These are phyloP conservation scores for Ephydatia muelleri DNA, from an alignment of 37 sponge, comb jelly and placozoan genomes.

Conservation along the genomic window DNA sequence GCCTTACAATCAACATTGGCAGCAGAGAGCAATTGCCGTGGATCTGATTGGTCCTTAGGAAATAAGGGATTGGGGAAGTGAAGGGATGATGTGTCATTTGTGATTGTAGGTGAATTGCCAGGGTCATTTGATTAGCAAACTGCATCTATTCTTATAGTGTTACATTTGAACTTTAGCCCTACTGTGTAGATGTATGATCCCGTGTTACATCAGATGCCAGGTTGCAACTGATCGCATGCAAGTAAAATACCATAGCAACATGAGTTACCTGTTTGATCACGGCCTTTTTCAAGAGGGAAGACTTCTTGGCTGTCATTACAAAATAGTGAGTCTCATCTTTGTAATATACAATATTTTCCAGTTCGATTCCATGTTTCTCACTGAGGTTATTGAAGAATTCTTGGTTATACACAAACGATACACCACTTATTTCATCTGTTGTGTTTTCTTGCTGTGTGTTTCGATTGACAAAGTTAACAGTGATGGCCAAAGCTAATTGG, in stretches of 20 bases:
- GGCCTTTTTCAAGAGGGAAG: constrained; percentile 69
- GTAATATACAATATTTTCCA: constrained; percentile 98
- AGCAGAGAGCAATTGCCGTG: constrained; percentile 52
- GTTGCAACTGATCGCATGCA: too few species aligned
- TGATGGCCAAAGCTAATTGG: constrained; percentile 92
- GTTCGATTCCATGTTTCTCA: constrained; percentile 68
- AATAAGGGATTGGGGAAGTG: not conserved
- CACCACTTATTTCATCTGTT: constrained; percentile 89
- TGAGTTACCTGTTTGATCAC: constrained; percentile 81
- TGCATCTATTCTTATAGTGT: too few species aligned
- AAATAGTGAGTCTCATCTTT: constrained; percentile 98
- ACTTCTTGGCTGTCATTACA: constrained; percentile 95
- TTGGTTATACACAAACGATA: constrained; percentile 83
- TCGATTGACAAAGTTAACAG: constrained; percentile 89
- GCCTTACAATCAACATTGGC: constrained; percentile 53
- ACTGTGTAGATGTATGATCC: not conserved
- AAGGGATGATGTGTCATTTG: constrained; percentile 43
- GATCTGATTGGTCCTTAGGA: constrained; percentile 70
- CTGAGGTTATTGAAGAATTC: constrained; percentile 82
- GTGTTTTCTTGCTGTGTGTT: constrained; percentile 78
- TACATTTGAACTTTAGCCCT: too few species aligned
- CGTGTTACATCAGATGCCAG: not conserved
- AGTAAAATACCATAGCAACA: not conserved
- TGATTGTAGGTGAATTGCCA: not conserved
- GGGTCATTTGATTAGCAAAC: too few species aligned